Evolutionary conservation across 2,113 vertebrate species (phyloP), one percentile per base, ranked within the genome.

Genomic region (Brienomyrus longianalis): DNA sequence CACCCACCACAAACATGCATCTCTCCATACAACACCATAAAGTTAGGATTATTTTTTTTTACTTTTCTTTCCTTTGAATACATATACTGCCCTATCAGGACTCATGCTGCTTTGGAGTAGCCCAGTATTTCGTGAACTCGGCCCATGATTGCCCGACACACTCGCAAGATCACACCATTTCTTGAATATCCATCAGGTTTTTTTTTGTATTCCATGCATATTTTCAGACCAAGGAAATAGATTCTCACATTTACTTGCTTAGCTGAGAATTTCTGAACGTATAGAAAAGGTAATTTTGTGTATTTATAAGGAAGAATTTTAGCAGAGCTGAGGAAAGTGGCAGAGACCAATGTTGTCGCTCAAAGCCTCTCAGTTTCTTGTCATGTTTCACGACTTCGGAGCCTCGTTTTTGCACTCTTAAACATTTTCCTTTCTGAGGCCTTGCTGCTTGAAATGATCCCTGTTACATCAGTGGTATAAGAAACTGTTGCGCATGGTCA

Each of bases 401-500:
- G 92, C 92, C 93, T 92, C 91, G 90, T 93, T 90, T 93, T 92
- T 92, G 92, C 93, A 95, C 96, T 96, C 95, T 94, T 95, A 95
- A 95, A 96, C 95, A 1, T 95, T 89, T 91, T 92, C 93, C 90
- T 90, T 92, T 90, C 88, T 89, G 90, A 91, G 91, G 91, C 93
- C 91, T 94, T 93, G 92, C 96, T 96, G 96, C 96, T 95, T 95
- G 96, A 96, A 96, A 95, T 95, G 95, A 95, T 94, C n/a, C 91
- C 91, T 54, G 92, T 90, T 83, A 45, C 92, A 90, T 93, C 92
- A 92, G 66, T 90, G 8, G 39, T 43, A 62, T 23, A 17, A 45
- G 54, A 21, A 62, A 88, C 19, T 7, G 5, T 31, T 45, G 87
- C 39, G 19, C 23, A 9, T 52, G 54, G 86, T 35, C 51, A 43